A percentile compares a stretch with the other conserved stretches of the same genome.
These are phyloP conservation scores for Cylloceria caligata DNA, from an alignment of 2,888 invertebrate species.

Conservation along the genomic window DNA sequence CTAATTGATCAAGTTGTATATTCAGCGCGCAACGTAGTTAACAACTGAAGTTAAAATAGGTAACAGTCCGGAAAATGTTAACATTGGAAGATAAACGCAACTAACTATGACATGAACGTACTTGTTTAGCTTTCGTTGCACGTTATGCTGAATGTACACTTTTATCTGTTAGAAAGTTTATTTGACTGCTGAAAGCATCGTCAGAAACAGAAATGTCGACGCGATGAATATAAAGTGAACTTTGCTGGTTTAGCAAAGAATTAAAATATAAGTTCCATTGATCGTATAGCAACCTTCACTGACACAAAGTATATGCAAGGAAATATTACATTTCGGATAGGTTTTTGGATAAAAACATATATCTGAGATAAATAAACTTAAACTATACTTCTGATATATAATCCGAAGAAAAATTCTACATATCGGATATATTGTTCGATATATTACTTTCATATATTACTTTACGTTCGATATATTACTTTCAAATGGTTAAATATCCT, in stretches of 20 bases:
- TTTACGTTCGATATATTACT: too few relatives aligned
- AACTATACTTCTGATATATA: too few relatives aligned
- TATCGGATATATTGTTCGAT: too few relatives aligned
- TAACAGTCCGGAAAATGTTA: not conserved
- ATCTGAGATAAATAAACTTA: too few relatives aligned
- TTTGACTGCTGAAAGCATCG: not conserved
- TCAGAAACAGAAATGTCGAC: not conserved
- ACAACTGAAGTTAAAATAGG: not conserved
- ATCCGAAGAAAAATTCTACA: too few relatives aligned
- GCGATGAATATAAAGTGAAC: not conserved
- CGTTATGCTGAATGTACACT: not conserved
- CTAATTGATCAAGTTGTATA: not conserved
- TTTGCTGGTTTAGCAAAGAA: not conserved
- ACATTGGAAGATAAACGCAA: not conserved
- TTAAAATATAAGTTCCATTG: not conserved
- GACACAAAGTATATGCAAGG: too few relatives aligned
- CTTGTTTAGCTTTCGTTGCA: not conserved
- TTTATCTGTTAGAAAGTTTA: slow-evolving; percentile 26
- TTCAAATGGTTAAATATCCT: too few relatives aligned
- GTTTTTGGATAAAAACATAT: too few relatives aligned
- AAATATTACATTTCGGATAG: too few relatives aligned
- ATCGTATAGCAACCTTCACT: not conserved
- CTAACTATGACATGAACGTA: slow-evolving; percentile 1
- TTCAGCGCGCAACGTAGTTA: not conserved
- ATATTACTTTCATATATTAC: too few relatives aligned